Percentiles rank a stretch among this genome's conserved stretches.
Evolutionary conservation across 2,113 vertebrate species (phyloP).

Genomic region (Phocoena phocoena): DNA sequence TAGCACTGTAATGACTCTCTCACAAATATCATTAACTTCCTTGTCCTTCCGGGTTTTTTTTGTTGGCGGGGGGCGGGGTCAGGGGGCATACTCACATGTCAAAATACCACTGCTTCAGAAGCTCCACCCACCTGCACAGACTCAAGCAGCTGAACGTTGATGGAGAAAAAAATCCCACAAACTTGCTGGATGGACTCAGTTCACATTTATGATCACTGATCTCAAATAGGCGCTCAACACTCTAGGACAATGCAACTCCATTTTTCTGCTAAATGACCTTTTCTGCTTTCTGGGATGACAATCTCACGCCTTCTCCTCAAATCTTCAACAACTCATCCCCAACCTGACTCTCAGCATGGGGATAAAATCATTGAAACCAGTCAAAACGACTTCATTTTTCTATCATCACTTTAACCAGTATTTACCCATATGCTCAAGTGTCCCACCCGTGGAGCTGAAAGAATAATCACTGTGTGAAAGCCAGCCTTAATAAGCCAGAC

Average conservation of each 20-base stretch:
- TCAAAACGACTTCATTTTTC: not conserved
- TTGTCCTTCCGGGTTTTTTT: not conserved
- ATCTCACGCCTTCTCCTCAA: not conserved
- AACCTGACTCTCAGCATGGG: not conserved
- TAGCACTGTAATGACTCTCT: not conserved
- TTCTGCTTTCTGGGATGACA: too few species aligned
- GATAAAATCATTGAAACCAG: not conserved
- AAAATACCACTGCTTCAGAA: not conserved
- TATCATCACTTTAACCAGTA: too few species aligned
- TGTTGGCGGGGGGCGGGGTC: too few species aligned
- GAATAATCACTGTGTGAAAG: not conserved
- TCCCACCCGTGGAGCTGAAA: not conserved
- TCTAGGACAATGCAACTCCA: too few species aligned
- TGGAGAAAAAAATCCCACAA: not conserved
- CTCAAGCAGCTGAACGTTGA: accelerated
- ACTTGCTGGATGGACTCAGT: not conserved
- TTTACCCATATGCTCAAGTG: too few species aligned
- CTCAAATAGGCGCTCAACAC: not conserved
- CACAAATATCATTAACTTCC: not conserved
- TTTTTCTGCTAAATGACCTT: not conserved
- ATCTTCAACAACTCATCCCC: too few species aligned
- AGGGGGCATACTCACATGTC: not conserved
- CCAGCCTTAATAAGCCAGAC: not conserved
- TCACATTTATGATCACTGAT: not conserved
- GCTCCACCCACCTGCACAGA: accelerated